These are phyloP conservation scores for Lepidurus arcticus DNA, from an alignment of 1,140 invertebrate species.

Conservation along the genomic window DNA sequence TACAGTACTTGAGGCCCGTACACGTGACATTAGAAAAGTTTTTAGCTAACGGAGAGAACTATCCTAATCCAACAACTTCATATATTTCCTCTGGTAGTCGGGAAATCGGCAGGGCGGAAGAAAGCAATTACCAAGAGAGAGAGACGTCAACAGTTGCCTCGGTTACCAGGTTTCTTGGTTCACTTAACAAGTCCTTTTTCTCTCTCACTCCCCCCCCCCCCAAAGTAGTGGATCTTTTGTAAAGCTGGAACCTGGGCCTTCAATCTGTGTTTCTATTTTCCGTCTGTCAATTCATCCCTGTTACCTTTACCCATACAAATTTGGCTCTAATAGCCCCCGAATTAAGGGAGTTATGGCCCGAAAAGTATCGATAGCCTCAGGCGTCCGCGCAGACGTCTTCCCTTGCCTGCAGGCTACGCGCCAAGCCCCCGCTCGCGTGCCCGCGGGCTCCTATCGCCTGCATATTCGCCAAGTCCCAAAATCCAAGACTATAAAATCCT, in stretches of 20 bases:
- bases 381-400: constrained; percentile 8
- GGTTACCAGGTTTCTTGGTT: background rate
- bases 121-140: background rate
- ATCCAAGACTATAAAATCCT: too few relatives aligned
- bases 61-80: too few relatives aligned
- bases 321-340: background rate
- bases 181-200: background rate
- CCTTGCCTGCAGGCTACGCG: constrained; percentile 12
- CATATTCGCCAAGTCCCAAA: too few relatives aligned
- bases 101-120: background rate
- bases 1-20: too few relatives aligned
- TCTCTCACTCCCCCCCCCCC: background rate
- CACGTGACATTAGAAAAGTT: too few relatives aligned
- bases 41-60: too few relatives aligned
- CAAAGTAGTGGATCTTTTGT: too few relatives aligned
- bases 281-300: background rate
- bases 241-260: too few relatives aligned
- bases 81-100: too few relatives aligned
- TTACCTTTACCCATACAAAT: background rate
- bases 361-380: constrained; percentile 11
- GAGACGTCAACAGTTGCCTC: constrained; percentile 10
- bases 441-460: background rate
- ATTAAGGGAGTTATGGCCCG: background rate
- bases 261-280: too few relatives aligned
- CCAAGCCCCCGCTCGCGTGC: background rate